A percentile compares a stretch with the other conserved stretches of the same genome.
Conservation (phyloP, 2,113 vertebrate species). For the Hiodon alosoides region DNA sequence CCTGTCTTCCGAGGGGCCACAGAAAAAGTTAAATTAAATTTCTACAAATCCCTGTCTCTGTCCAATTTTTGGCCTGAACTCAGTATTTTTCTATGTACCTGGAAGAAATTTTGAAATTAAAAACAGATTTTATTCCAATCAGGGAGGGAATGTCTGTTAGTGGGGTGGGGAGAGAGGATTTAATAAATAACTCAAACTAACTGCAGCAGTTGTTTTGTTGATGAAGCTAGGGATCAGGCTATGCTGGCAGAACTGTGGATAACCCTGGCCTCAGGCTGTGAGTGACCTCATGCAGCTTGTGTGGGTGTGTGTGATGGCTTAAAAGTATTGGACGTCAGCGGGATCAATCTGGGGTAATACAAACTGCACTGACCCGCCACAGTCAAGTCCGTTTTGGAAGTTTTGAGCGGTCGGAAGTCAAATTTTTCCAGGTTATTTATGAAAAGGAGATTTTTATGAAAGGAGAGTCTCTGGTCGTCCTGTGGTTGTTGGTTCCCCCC, state of each 20-base stretch:
- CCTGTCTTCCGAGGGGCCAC: no score
- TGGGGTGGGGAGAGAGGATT: slow-evolving; percentile 4
- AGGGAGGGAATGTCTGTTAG: not conserved
- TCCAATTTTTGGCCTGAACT: no score
- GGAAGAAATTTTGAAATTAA: not conserved
- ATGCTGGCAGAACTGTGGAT: slow-evolving; percentile 18
- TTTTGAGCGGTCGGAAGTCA: not conserved
- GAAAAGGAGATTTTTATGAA: no score
- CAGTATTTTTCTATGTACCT: not conserved
- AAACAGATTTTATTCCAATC: not conserved
- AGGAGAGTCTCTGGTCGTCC: no score
- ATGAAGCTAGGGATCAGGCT: not conserved
- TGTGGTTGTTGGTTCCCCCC: no score
- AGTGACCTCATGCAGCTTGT: slow-evolving; percentile 23
- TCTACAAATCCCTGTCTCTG: no score
- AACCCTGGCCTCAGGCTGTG: slow-evolving; percentile 19
- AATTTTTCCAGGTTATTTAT: no score
- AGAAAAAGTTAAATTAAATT: no score
- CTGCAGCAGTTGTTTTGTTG: not conserved
- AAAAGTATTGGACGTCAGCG: not conserved
- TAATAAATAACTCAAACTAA: not conserved
- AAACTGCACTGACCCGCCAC: not conserved
- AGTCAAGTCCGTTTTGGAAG: not conserved
- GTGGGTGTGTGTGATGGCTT: not conserved
- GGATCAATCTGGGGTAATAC: not conserved